Base-by-base conservation (phyloP, 2,113 vertebrate genomes). In the Gnathonemus longibarbis region DNA sequence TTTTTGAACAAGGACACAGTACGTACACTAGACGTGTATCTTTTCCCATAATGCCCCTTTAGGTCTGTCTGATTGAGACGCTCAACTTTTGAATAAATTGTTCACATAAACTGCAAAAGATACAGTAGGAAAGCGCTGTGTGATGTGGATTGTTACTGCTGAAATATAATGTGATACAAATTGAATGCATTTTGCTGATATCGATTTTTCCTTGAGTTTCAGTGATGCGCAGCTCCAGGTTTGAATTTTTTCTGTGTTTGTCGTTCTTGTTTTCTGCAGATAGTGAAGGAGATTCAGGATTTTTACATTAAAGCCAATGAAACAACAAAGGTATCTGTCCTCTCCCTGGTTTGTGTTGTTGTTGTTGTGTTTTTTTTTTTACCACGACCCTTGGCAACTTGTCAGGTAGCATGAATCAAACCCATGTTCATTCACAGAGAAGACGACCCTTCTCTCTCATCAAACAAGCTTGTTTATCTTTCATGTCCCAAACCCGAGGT, bases 1-100 rank as follows among this genome's bases (percentile, higher is more conserved):
- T 99, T 99, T 93, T 91, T 99, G 89, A 99, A 97, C 94, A 99
- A 98, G 94, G 95, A 96, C 50, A 95, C 95, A 95, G 98, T 99
- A 95, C 92, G 3, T 88, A 31, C 39, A 13, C 39, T 62, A 31
- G 19, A 17, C 9, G 2, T 87, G 49, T 83, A 11, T 35, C 5
- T 35, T 66, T 66, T 62, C 56, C 19, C 21, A n/a, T 35, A n/a
- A 42, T 13, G 19, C 35, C 50, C 7, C 24, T 39, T 31, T 56
- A 17, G 27, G 50, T 17, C 49, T 11, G 13, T 87, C 24, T 53
- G n/a, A 27, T 45, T 11, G 7, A 56, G n/a, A 17, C 27, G 19
- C 10, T 48, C 49, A 45, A 24, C 80, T 24, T 46, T 84, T 21
- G 17, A 13, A n/a, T 13, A 8, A 35, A 9, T 53, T 83, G 42